phyloP scores from a whole-genome alignment of 2,888 invertebrate genomes.

The Eustalomyia histrio region DNA sequence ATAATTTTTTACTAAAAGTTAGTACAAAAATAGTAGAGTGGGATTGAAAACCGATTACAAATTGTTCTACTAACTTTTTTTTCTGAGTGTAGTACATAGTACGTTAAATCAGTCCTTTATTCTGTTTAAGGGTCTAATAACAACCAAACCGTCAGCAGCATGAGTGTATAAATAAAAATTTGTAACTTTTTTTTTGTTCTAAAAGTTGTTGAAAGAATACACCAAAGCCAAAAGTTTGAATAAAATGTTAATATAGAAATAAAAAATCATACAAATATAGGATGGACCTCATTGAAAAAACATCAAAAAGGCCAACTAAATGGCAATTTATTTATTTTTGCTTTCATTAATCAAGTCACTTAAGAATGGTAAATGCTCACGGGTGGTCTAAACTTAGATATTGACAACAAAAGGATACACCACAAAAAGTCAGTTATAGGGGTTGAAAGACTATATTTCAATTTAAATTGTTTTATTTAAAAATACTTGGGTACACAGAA shows the following conservation, averaged over 20 bases:
- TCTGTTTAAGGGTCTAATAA: neutral
- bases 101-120: slow-evolving; percentile 13
- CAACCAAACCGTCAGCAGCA: slow-evolving; percentile 28
- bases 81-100: too few species aligned
- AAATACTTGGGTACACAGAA: too few species aligned
- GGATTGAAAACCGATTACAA: too few species aligned
- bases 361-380: slow-evolving; percentile 39
- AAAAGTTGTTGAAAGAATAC: slow-evolving; percentile 30
- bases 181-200: neutral
- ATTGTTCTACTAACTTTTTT: too few species aligned
- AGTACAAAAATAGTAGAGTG: too few species aligned
- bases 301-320: slow-evolving; percentile 58
- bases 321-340: slow-evolving; percentile 62
- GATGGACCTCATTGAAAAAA: slow-evolving; percentile 45
- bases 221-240: slow-evolving; percentile 30
- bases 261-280: slow-evolving; percentile 18
- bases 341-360: slow-evolving; percentile 61
- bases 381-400: too few species aligned
- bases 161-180: neutral
- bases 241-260: neutral
- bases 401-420: too few species aligned
- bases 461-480: too few species aligned
- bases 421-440: too few species aligned
- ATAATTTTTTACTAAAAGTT: too few species aligned
- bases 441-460: too few species aligned